phyloP scores from a whole-genome alignment of 2,113 vertebrate genomes.

The Dicrurus megarhynchus region DNA sequence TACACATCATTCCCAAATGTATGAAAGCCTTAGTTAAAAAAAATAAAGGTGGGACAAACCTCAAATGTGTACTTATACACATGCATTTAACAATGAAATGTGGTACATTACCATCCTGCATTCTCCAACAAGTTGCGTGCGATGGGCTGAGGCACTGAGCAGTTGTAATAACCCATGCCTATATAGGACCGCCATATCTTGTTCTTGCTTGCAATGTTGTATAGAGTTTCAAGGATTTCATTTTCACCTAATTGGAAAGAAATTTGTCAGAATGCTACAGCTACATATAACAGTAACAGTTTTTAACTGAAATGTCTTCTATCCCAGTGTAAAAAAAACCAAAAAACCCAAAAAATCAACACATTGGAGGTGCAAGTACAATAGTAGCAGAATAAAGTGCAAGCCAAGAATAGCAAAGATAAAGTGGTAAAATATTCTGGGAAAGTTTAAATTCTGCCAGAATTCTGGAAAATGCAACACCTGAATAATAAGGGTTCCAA shows the following conservation, averaged over 20 bases:
- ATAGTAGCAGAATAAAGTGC: background rate
- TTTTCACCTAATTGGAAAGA: conserved; percentile 86
- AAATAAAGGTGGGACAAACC: background rate
- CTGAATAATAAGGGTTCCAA: background rate
- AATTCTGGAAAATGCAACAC: background rate
- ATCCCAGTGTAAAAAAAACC: background rate
- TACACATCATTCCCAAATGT: background rate
- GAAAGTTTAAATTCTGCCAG: background rate
- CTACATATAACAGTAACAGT: background rate
- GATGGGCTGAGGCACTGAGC: conserved; percentile 88
- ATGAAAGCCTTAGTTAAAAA: background rate
- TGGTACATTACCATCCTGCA: conserved; percentile 90
- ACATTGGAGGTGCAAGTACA: background rate
- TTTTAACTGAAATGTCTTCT: background rate
- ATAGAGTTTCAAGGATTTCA: conserved; percentile 87
- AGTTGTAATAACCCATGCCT: conserved; percentile 98
- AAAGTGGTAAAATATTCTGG: background rate
- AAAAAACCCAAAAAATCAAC: background rate
- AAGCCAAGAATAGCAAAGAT: background rate
- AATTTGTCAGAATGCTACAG: background rate
- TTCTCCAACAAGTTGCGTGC: conserved; percentile 94
- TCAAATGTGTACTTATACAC: background rate
- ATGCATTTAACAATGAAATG: background rate
- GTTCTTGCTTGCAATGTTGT: conserved; percentile 89
- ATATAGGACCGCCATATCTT: conserved; percentile 96